Percentiles rank a stretch among this genome's conserved stretches.
Conservation (phyloP, 1,140 invertebrate species). For the Drosophila triauraria region DNA sequence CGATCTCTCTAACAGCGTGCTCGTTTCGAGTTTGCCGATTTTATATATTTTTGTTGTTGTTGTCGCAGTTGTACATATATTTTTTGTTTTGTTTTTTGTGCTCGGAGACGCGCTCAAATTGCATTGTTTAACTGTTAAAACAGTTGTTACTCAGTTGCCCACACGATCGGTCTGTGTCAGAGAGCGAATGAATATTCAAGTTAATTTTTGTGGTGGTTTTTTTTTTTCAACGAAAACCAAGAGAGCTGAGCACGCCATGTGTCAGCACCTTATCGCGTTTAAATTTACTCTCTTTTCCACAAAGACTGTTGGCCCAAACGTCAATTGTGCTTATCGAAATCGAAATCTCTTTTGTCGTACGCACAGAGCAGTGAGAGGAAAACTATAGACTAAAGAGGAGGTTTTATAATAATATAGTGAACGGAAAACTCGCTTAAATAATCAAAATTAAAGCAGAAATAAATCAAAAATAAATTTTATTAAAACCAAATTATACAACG, state of each 20-base stretch:
- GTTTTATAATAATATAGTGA: background rate
- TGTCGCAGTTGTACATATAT: conserved; percentile 6
- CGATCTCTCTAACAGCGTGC: conserved; percentile 39
- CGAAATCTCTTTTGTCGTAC: conserved; percentile 23
- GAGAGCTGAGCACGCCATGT: conserved; percentile 12
- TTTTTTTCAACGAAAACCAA: background rate
- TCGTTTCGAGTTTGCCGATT: conserved; percentile 31
- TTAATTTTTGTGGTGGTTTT: conserved; percentile 10
- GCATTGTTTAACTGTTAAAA: conserved; percentile 66
- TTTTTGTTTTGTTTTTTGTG: conserved; percentile 22
- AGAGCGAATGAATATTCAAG: conserved; percentile 44
- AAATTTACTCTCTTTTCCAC: conserved; percentile 24
- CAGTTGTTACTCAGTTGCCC: conserved; percentile 53
- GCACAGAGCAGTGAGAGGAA: background rate
- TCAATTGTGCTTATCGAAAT: conserved; percentile 46
- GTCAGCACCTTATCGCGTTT: conserved; percentile 29
- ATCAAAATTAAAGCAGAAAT: too few species aligned
- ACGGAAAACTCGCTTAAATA: background rate
- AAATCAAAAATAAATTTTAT: too few species aligned
- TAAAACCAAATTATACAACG: too few species aligned
- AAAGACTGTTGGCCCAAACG: conserved; percentile 33
- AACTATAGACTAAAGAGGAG: background rate
- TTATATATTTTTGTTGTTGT: conserved; percentile 22
- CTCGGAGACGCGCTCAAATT: conserved; percentile 64
- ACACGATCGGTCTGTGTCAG: conserved; percentile 47